phyloP scores from a whole-genome alignment of 1,140 invertebrate species.

The Pomacea maculata region DNA sequence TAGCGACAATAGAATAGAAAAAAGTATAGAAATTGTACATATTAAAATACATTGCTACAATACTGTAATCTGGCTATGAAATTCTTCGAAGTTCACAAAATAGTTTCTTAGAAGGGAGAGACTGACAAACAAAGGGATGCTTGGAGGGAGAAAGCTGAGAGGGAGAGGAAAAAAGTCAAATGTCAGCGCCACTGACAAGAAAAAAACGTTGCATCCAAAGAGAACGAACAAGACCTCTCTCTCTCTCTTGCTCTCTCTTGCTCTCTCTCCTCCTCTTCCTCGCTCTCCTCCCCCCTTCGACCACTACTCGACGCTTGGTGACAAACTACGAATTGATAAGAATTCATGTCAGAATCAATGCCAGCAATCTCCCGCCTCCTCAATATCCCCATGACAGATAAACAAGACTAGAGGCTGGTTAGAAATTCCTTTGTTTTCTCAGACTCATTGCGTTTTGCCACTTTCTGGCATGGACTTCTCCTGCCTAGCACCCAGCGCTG shows the following conservation, averaged over 20 bases:
- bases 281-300: not conserved
- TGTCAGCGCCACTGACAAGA: not conserved
- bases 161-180: no score
- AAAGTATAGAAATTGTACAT: no score
- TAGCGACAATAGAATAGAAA: no score
- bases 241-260: not conserved
- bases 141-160: no score
- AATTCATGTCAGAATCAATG: conserved; percentile 7
- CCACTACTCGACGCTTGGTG: conserved; percentile 2
- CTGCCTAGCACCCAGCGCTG: not conserved
- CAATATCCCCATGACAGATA: conserved; percentile 13
- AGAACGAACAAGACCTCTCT: not conserved
- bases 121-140: no score
- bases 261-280: not conserved
- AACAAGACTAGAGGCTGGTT: conserved; percentile 21
- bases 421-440: conserved; percentile 24
- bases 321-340: conserved; percentile 31
- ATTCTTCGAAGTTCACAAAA: no score
- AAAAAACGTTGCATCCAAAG: not conserved
- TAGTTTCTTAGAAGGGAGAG: no score
- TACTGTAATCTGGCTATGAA: no score
- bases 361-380: conserved; percentile 23
- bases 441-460: conserved; percentile 27
- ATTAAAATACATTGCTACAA: no score
- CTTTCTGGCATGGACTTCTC: conserved; percentile 20